Percentiles rank a stretch among this genome's conserved stretches.
Conservation (phyloP, 1,140 invertebrate genomes). For the Gryon sp. region DNA sequence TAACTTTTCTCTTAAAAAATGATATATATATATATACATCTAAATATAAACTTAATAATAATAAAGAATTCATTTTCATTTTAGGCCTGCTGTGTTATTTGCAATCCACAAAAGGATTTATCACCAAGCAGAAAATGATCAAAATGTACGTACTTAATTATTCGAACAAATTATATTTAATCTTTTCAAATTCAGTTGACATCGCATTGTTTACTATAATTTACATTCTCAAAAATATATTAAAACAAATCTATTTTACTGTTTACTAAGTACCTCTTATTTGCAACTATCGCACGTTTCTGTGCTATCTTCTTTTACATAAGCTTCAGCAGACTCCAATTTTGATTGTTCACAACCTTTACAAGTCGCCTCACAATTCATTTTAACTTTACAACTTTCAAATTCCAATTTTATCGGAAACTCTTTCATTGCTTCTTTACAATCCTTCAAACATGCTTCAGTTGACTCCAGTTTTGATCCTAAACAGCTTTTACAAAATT, state of each 20-base stretch:
- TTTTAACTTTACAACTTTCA: no score
- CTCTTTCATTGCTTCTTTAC: no score
- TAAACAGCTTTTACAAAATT: slow-evolving; percentile 19
- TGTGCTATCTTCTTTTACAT: slow-evolving; percentile 2
- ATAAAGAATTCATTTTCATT: slow-evolving; percentile 15
- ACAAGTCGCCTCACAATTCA: slow-evolving; percentile 10
- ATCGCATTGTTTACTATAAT: no score
- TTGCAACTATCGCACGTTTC: slow-evolving; percentile 20
- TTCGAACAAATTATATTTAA: background rate
- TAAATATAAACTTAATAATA: no score
- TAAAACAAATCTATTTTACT: no score
- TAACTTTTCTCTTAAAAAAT: slow-evolving; percentile 51
- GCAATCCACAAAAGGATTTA: slow-evolving; percentile 79
- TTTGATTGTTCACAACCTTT: slow-evolving; percentile 19
- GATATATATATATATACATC: no score
- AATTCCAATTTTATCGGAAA: no score
- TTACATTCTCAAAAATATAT: no score
- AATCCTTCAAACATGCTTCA: background rate
- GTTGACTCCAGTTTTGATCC: background rate
- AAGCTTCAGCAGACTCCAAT: background rate
- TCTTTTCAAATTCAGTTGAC: no score
- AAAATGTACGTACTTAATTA: slow-evolving; percentile 25
- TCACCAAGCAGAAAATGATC: slow-evolving; percentile 69
- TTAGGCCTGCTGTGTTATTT: slow-evolving; percentile 82
- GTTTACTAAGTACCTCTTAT: background rate